Base-by-base conservation (phyloP, 2,113 vertebrate genomes). In the Megalops atlanticus region DNA sequence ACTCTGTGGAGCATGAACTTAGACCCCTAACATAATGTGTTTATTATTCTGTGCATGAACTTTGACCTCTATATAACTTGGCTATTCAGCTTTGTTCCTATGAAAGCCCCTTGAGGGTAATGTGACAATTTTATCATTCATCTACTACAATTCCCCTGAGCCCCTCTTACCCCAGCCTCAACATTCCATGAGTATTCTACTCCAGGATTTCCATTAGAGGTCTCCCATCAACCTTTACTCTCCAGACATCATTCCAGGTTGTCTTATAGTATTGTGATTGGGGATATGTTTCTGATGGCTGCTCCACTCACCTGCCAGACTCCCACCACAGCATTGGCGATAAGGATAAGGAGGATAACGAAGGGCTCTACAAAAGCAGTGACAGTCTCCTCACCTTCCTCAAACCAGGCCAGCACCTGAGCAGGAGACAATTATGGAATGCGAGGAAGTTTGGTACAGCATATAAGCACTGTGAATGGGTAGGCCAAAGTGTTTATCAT, bases 381-480 rank as follows among this genome's bases (percentile, higher is more conserved):
- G 89, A 97, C 83, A 0, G 96, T 97, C 88, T 97, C 96, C 84
- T 96, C 96, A 0, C 96, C 96, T 90, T 97, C 96, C 89, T 97
- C 96, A 81, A 97, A 97, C 96, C 96, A 97, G 89, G 96, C 96
- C 92, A 97, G 94, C 76, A 97, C 96, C 96, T 97, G 89, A 69
- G 52, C 75, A 58, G 68, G 52, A 58, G 31, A 58, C 45, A 78
- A 4, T 78, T 5, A 47, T 18, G 18, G 15, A 58, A 5, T 64
- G 52, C 12, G 4, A 40, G 43, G 39, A 12, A 69, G 10, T 38
- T 71, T 15, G 36, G 71, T 12, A 12, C 14, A 72, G 16, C 24
- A 31, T 64, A 31, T 21, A 54, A 11, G 11, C 16, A 54, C n/a
- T n/a, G 18, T 49, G 47, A 49, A 6, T 49, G 12, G n/a, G n/a